These are phyloP conservation scores for Coenonympha glycerion DNA, from an alignment of 2,888 invertebrate genomes.

Conservation along the genomic window DNA sequence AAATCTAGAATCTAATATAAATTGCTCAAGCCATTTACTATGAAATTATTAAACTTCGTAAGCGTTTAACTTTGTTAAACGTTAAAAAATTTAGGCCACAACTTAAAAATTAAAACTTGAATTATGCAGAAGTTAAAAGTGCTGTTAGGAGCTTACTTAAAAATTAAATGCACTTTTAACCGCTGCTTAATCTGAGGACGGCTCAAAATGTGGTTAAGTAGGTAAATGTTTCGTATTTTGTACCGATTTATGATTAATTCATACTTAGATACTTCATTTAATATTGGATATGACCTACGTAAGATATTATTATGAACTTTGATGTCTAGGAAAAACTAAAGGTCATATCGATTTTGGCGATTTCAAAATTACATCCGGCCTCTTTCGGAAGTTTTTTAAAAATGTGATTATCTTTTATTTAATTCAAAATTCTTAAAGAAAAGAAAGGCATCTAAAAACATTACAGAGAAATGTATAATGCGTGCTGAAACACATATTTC, in stretches of 20 bases:
- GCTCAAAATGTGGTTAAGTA: not conserved
- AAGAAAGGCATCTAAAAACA: too few relatives aligned
- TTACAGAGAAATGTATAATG: too few relatives aligned
- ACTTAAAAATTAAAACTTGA: conserved; percentile 9
- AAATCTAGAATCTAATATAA: not conserved
- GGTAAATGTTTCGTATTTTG: too few relatives aligned
- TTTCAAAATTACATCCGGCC: too few relatives aligned
- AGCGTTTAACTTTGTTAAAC: conserved; percentile 1
- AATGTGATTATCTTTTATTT: not conserved
- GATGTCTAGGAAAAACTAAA: too few relatives aligned
- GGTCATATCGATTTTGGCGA: too few relatives aligned
- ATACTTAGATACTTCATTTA: too few relatives aligned
- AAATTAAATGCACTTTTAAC: conserved; percentile 8
- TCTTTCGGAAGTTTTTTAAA: too few relatives aligned
- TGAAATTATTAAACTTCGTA: not conserved
- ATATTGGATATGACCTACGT: too few relatives aligned
- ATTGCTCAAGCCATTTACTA: not conserved
- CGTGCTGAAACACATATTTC: not conserved
- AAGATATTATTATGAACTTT: too few relatives aligned
- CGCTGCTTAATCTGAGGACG: not conserved
- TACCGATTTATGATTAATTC: too few relatives aligned
- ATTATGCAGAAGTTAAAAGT: conserved; percentile 7
- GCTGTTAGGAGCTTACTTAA: conserved; percentile 10
- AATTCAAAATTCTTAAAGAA: too few relatives aligned
- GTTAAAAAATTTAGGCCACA: conserved; percentile 4